phyloP scores from a whole-genome alignment of 2,113 vertebrate species.

The Microtus pennsylvanicus region DNA sequence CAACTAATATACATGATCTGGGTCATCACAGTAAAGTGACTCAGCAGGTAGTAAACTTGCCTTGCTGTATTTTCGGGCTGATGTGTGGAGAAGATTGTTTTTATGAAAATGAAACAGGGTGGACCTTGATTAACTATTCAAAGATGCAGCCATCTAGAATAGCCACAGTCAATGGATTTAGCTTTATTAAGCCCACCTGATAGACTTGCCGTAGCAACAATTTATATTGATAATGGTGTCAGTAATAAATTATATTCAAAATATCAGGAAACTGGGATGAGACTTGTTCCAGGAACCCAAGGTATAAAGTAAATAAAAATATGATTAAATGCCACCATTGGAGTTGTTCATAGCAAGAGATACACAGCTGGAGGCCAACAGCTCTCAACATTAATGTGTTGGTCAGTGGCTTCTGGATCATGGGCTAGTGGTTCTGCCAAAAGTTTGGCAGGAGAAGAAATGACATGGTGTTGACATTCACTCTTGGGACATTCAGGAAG shows the following conservation, averaged over 20 bases:
- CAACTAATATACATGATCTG: conserved; percentile 59
- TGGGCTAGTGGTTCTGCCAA: conserved; percentile 52
- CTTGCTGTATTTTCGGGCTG: conserved; percentile 81
- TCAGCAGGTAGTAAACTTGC: background rate
- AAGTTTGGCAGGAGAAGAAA: conserved; percentile 73
- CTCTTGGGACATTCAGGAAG: conserved; percentile 66
- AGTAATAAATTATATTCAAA: conserved; percentile 76
- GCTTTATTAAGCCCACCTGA: conserved; percentile 65
- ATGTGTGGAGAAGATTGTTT: conserved; percentile 85
- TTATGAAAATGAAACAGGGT: conserved; percentile 88
- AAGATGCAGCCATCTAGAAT: conserved; percentile 78
- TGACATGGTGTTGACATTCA: conserved; percentile 71
- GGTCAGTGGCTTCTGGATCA: conserved; percentile 67
- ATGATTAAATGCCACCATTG: conserved; percentile 77
- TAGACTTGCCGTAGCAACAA: conserved; percentile 36
- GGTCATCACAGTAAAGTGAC: background rate
- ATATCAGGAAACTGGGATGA: conserved; percentile 48
- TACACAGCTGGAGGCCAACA: conserved; percentile 3
- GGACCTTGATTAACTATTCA: conserved; percentile 86
- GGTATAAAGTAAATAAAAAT: conserved; percentile 77
- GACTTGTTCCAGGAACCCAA: conserved; percentile 68
- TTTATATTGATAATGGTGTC: conserved; percentile 66
- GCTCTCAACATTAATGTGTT: conserved; percentile 73
- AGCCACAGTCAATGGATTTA: conserved; percentile 84
- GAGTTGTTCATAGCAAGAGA: conserved; percentile 77